These are phyloP conservation scores for Chrysomela aeneicollis DNA, from an alignment of 2,888 invertebrate species.

Conservation along the genomic window DNA sequence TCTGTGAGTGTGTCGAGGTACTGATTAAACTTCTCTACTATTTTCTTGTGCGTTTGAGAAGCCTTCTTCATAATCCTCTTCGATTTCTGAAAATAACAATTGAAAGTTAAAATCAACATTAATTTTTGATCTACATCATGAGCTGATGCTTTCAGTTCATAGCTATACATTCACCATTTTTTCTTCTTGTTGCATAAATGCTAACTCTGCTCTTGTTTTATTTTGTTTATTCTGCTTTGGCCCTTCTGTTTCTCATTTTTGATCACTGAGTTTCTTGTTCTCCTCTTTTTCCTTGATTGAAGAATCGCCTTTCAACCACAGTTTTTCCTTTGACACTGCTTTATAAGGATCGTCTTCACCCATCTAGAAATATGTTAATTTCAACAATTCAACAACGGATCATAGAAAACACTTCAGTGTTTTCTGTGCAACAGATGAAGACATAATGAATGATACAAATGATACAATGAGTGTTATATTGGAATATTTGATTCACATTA, in stretches of 20 bases:
- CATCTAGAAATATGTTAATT: conserved; percentile 21
- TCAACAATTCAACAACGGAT: too few species aligned
- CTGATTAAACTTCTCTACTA: conserved; percentile 96
- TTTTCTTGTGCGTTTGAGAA: conserved; percentile 93
- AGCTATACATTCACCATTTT: conserved; percentile 74
- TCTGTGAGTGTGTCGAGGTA: conserved; percentile 93
- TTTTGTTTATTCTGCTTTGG: conserved; percentile 59
- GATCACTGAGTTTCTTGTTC: conserved; percentile 70
- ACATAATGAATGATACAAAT: too few species aligned
- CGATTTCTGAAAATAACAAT: conserved; percentile 76
- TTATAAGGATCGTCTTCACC: conserved; percentile 73
- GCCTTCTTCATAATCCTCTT: conserved; percentile 92
- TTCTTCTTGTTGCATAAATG: conserved; percentile 90
- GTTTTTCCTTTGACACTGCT: conserved; percentile 73
- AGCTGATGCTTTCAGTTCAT: background rate
- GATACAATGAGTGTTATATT: too few species aligned
- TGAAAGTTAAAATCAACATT: conserved; percentile 25
- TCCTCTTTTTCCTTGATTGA: conserved; percentile 84
- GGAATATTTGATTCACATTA: too few species aligned
- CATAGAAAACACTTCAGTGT: too few species aligned
- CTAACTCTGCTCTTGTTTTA: conserved; percentile 86
- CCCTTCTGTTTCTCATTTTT: conserved; percentile 58
- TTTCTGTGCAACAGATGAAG: too few species aligned
- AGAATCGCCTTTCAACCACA: conserved; percentile 81
- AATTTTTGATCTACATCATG: background rate